Evolutionary conservation across 2,888 invertebrate genomes (phyloP).

Genomic region (Sminthurides aquaticus): DNA sequence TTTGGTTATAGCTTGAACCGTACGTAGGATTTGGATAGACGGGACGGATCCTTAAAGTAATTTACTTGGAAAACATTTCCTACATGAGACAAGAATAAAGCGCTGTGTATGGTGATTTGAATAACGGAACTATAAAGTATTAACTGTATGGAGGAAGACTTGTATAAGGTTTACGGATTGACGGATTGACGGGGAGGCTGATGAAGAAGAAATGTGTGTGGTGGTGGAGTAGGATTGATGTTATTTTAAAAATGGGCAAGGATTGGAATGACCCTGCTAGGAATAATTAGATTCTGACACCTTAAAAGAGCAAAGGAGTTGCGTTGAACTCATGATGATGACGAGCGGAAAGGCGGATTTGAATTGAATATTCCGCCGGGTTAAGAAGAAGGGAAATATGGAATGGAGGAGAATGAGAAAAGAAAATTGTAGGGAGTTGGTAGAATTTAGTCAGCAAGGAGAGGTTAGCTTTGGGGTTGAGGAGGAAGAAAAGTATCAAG

Average conservation of each 20-base stretch:
- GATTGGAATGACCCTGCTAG: not conserved
- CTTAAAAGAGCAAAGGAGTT: not conserved
- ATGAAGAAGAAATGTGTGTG: not conserved
- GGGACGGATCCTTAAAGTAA: too few relatives aligned
- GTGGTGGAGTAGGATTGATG: not conserved
- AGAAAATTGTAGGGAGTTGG: not conserved
- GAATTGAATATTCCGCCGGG: too few relatives aligned
- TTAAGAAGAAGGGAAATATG: too few relatives aligned
- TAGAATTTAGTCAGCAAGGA: not conserved
- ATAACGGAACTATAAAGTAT: not conserved
- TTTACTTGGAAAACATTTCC: not conserved
- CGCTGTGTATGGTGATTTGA: not conserved
- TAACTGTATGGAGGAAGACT: not conserved
- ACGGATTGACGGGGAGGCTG: not conserved
- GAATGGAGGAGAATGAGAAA: too few relatives aligned
- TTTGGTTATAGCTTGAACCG: too few relatives aligned
- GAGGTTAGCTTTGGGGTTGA: not conserved
- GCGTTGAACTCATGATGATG: not conserved
- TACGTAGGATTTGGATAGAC: too few relatives aligned
- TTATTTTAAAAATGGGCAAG: not conserved
- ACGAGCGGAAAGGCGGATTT: not conserved
- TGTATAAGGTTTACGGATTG: not conserved
- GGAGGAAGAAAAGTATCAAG: not conserved
- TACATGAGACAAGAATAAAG: not conserved
- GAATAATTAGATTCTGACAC: not conserved